phyloP scores from a whole-genome alignment of 1,140 invertebrate genomes.

The Papilio helenus region DNA sequence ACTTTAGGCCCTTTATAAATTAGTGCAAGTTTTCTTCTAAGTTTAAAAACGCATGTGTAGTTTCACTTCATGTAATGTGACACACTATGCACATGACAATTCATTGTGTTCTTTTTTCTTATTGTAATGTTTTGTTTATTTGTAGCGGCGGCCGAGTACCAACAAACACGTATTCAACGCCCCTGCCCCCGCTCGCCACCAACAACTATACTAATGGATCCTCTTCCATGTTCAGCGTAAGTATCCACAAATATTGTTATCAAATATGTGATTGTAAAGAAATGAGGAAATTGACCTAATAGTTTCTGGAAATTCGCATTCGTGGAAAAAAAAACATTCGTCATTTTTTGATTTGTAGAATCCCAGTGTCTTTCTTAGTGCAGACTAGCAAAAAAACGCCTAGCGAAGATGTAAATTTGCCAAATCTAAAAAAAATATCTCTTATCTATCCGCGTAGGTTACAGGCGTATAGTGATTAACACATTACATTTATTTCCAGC shows the following conservation, averaged over 20 bases:
- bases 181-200: constrained; percentile 84
- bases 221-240: constrained; percentile 76
- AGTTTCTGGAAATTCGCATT: background rate
- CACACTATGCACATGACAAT: no score
- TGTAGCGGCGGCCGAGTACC: constrained; percentile 85
- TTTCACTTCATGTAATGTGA: no score
- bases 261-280: background rate
- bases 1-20: background rate
- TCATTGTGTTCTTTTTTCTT: no score
- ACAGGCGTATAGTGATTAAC: background rate
- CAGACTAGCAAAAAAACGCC: no score
- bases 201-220: constrained; percentile 77
- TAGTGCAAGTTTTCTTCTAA: background rate
- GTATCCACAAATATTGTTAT: constrained; percentile 44
- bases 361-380: no score
- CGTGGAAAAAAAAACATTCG: background rate
- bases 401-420: background rate
- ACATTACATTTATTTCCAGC: constrained; percentile 58
- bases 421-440: background rate
- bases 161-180: constrained; percentile 86
- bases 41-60: background rate
- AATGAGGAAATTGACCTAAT: background rate
- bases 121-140: constrained; percentile 44
- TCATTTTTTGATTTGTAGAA: no score
- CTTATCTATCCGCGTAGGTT: background rate